Evolutionary conservation across 2,888 invertebrate species (phyloP).

Genomic region (Cryptocephalus moraei): DNA sequence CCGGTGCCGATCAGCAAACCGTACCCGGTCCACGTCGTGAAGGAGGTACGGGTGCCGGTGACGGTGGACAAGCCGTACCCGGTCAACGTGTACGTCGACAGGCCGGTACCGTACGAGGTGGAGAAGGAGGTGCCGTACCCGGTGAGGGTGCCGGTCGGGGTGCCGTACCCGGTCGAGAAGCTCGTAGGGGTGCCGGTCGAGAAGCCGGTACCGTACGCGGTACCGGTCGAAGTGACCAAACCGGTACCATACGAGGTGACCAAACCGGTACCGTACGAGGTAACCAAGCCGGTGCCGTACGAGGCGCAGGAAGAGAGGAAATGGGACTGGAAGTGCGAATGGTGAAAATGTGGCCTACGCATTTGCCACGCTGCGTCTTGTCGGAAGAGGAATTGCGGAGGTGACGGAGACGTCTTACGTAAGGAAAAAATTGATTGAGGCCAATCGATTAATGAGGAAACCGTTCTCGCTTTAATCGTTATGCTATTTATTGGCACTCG

Average conservation of each 20-base stretch:
- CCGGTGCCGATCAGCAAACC: slow-evolving; percentile 33
- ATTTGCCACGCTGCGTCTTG: too few species aligned
- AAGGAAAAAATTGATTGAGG: too few species aligned
- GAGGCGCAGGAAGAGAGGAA: background rate
- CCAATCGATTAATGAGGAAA: too few species aligned
- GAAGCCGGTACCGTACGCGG: slow-evolving; percentile 59
- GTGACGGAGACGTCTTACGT: too few species aligned
- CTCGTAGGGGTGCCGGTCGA: slow-evolving; percentile 64
- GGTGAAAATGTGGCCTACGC: too few species aligned
- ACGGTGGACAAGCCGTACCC: slow-evolving; percentile 58
- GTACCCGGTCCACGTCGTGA: slow-evolving; percentile 55
- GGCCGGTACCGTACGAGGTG: slow-evolving; percentile 48
- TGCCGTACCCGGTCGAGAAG: slow-evolving; percentile 51
- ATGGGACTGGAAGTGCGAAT: too few species aligned
- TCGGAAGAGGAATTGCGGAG: too few species aligned
- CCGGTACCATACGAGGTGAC: slow-evolving; percentile 9
- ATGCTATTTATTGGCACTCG: too few species aligned
- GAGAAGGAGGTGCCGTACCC: slow-evolving; percentile 54
- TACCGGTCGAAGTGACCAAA: slow-evolving; percentile 42
- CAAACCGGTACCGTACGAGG: slow-evolving; percentile 32
- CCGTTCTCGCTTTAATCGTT: too few species aligned
- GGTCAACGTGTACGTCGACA: slow-evolving; percentile 39
- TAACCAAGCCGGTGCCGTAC: slow-evolving; percentile 13
- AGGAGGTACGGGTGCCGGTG: slow-evolving; percentile 59
- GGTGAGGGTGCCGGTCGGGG: slow-evolving; percentile 47